Conservation (phyloP, 1,140 invertebrate genomes). For the Drosophila lowei region DNA sequence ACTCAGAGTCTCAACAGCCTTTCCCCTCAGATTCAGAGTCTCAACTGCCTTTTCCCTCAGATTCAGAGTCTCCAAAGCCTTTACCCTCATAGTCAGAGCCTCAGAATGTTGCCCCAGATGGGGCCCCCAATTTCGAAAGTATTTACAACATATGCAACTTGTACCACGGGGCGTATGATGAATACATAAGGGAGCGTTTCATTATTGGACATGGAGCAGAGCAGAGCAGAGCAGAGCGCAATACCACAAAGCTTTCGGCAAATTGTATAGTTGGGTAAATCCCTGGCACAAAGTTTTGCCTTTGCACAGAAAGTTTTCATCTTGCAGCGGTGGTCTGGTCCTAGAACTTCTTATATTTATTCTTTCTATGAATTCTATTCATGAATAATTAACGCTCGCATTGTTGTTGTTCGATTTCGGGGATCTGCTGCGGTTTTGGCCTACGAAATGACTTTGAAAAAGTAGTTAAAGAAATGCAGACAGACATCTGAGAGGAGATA, state of each 20-base stretch:
- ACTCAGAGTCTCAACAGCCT: neutral
- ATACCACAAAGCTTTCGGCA: constrained; percentile 45
- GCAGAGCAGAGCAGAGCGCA: constrained; percentile 51
- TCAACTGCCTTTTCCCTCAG: no score
- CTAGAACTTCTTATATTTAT: constrained; percentile 17
- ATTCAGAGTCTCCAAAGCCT: neutral
- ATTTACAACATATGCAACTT: constrained; percentile 78
- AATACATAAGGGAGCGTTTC: constrained; percentile 69
- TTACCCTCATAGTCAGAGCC: neutral
- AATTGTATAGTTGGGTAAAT: constrained; percentile 69
- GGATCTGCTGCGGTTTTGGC: constrained; percentile 51
- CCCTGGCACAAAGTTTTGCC: constrained; percentile 62
- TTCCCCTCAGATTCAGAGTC: no score
- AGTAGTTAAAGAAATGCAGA: constrained; percentile 69
- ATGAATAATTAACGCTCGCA: constrained; percentile 74
- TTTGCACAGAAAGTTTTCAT: neutral
- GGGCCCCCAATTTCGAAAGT: constrained; percentile 53
- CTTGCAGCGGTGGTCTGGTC: neutral
- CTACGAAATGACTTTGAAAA: constrained; percentile 61
- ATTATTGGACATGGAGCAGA: constrained; percentile 63
- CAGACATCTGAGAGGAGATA: constrained; percentile 33
- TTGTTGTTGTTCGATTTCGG: constrained; percentile 71
- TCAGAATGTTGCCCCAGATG: constrained; percentile 32
- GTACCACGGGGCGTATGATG: constrained; percentile 66
- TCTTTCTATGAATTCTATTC: constrained; percentile 72